Conservation (phyloP, 1,140 invertebrate species). For the Streblospio benedicti region DNA sequence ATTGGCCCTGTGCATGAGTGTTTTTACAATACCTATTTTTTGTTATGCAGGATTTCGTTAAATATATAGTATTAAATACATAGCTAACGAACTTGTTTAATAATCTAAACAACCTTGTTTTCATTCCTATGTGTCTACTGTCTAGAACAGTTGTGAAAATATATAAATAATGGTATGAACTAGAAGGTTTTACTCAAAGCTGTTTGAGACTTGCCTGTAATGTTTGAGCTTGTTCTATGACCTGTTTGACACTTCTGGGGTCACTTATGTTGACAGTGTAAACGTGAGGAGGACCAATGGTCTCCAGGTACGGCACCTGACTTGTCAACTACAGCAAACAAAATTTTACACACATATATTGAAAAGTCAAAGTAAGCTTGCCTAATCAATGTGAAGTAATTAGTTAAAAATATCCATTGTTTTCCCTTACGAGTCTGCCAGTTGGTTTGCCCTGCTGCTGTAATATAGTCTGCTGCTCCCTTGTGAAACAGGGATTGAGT, state of each 20-base stretch:
- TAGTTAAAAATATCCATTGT: not conserved
- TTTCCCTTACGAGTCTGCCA: conserved; percentile 3
- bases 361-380: not conserved
- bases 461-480: not conserved
- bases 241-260: not conserved
- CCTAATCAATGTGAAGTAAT: not conserved
- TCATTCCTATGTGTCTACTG: no score
- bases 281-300: conserved; percentile 1
- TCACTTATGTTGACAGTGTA: conserved; percentile 5
- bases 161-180: no score
- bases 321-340: conserved; percentile 8
- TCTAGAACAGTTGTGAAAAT: no score
- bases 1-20: no score
- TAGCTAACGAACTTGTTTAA: no score
- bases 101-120: no score
- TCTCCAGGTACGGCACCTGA: conserved; percentile 9
- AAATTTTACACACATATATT: not conserved
- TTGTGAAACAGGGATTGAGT: conserved; percentile 11
- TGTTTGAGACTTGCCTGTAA: no score
- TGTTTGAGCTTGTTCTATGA: no score
- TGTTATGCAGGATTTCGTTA: no score
- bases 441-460: conserved; percentile 12
- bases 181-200: no score
- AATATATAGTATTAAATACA: no score
- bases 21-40: no score